Base-by-base conservation (phyloP, 2,113 vertebrate species). In the Chloebia gouldiae region DNA sequence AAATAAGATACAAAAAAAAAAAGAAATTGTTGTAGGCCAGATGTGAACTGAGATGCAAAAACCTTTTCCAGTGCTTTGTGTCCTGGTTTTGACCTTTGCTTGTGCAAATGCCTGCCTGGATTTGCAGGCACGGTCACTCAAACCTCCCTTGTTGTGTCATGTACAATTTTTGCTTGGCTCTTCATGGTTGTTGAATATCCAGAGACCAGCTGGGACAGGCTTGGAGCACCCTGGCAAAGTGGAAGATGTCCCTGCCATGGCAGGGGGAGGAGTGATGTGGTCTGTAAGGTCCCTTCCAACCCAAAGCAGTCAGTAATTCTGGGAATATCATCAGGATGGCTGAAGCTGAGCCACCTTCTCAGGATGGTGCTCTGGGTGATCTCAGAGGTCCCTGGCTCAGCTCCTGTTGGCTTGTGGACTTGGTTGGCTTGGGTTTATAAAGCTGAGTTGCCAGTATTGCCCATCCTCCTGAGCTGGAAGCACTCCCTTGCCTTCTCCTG, bases 1-100 rank as follows among this genome's bases (percentile, higher is more conserved):
- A 96, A 95, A 94, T 93, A 95, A 88, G 88, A 57, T 53, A 81
- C 9, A 92, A 72, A 85, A 85, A 92, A 72, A 85, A 85, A 80
- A 40, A 81, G 88, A 88, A 64, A 93, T 85, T 88, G 93, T 88
- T 83, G 4, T 1, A 9, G 93, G 65, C 39, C 7, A 82, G 92
- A 95, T 95, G 92, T 50, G 90, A 92, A 18, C 73, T 0, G 14
- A 56, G 89, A 82, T 91, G 91, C 84, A 13, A 2, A 56, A 53
- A 49, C 20, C 68, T 71, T 69, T 75, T 93, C 54, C 81, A 92
- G 0, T 13, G 13, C 60, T 49, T 45, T 8, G 42, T 93, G 82
- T 49, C 94, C 92, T 28, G 33, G 2, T 24, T 79, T 49, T 94
- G 95, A 96, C 76, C 94, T 88, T 35, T 40, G 39, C 59, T 75